phyloP scores from a whole-genome alignment of 2,113 vertebrate genomes.

The Rhabdomys dilectus region DNA sequence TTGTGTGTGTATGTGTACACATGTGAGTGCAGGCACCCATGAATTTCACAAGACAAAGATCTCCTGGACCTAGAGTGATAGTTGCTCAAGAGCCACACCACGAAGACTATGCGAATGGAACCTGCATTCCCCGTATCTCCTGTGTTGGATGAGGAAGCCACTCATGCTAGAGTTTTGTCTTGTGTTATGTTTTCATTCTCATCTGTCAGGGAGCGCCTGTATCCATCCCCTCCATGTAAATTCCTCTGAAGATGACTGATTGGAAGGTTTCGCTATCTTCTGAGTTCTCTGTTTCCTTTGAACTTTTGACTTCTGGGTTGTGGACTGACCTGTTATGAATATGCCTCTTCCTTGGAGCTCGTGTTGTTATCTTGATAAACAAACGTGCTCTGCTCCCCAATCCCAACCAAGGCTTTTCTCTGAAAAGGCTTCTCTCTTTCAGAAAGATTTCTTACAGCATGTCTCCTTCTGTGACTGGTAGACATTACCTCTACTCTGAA shows the following conservation, averaged over 20 bases:
- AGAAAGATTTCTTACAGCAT: too few species aligned
- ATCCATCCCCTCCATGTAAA: accelerated
- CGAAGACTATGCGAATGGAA: background rate
- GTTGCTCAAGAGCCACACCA: background rate
- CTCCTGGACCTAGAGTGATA: too few species aligned
- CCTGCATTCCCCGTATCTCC: background rate
- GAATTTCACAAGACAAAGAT: too few species aligned
- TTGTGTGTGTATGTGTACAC: background rate
- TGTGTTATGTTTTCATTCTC: accelerated
- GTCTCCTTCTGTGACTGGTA: background rate
- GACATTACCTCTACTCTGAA: background rate
- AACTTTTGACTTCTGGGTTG: background rate
- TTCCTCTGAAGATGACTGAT: accelerated
- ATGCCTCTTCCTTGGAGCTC: accelerated
- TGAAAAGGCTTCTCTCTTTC: background rate
- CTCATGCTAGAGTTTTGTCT: accelerated
- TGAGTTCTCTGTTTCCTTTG: background rate
- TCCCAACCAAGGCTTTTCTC: accelerated
- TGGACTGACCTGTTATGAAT: background rate
- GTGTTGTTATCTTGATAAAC: background rate
- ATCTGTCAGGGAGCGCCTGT: background rate
- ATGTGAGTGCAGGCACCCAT: too few species aligned
- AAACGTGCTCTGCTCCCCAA: background rate
- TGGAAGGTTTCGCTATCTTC: too few species aligned
- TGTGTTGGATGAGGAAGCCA: background rate